phyloP scores from a whole-genome alignment of 2,113 vertebrate species.

The Aphyosemion australe region DNA sequence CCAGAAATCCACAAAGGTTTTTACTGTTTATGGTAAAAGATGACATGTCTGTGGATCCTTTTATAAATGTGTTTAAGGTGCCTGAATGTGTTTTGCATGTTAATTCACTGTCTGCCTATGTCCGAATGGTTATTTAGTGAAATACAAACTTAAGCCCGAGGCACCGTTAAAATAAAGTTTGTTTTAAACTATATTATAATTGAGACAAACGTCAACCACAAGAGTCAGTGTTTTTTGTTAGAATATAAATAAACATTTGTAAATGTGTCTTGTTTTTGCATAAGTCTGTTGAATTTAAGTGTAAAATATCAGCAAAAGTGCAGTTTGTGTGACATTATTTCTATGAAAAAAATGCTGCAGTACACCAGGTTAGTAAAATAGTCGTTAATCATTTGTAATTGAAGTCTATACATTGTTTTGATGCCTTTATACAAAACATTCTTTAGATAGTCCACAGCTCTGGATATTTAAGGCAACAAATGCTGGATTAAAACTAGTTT shows the following conservation, averaged over 20 bases:
- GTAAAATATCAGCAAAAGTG: background rate
- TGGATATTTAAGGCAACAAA: too few species aligned
- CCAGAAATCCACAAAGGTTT: background rate
- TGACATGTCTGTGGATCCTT: background rate
- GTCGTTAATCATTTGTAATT: background rate
- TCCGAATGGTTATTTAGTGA: background rate
- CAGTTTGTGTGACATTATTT: slow-evolving; percentile 1
- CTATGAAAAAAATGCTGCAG: slow-evolving; percentile 8
- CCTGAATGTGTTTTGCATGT: slow-evolving; percentile 1
- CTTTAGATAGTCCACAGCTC: too few species aligned
- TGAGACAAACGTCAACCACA: too few species aligned
- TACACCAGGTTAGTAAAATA: background rate
- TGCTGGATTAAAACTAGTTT: too few species aligned
- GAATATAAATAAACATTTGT: slow-evolving; percentile 16
- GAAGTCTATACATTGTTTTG: too few species aligned
- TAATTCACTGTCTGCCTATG: background rate
- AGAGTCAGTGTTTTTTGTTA: slow-evolving; percentile 7
- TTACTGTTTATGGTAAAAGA: background rate
- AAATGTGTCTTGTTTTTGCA: slow-evolving; percentile 29
- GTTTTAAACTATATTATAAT: background rate
- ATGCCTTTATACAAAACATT: too few species aligned
- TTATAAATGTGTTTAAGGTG: slow-evolving; percentile 21
- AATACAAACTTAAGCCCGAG: background rate
- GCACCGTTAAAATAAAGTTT: background rate
- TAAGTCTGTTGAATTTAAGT: slow-evolving; percentile 31